phyloP scores from a whole-genome alignment of 2,113 vertebrate species.

The Haplochromis vanheusdeni region DNA sequence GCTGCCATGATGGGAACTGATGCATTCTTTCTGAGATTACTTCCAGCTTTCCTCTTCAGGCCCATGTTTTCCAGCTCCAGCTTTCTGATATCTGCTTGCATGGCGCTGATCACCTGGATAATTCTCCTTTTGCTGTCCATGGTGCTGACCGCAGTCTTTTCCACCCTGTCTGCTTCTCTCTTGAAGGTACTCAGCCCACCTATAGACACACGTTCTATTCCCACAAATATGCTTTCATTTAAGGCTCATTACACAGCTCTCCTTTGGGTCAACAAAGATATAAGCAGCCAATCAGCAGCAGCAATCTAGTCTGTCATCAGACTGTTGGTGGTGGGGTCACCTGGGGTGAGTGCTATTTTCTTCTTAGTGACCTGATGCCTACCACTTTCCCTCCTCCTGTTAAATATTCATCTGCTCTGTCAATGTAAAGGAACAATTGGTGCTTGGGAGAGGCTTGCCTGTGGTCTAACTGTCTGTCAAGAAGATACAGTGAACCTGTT shows the following conservation, averaged over 20 bases:
- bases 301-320: not conserved
- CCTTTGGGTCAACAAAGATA: not conserved
- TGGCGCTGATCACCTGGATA: constrained; percentile 66
- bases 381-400: constrained; percentile 43
- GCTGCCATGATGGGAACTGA: constrained; percentile 14
- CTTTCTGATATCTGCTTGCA: constrained; percentile 72
- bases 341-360: constrained; percentile 16
- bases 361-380: constrained; percentile 34
- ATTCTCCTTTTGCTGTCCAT: constrained; percentile 70
- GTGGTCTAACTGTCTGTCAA: not conserved
- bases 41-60: constrained; percentile 59
- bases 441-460: not conserved
- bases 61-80: constrained; percentile 77
- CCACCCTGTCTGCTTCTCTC: not conserved
- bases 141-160: not conserved
- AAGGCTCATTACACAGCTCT: not conserved
- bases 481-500: not conserved
- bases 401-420: constrained; percentile 58
- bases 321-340: constrained; percentile 16
- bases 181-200: not conserved
- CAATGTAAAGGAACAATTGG: constrained; percentile 45
- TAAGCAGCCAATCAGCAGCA: not conserved
- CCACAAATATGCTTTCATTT: not conserved
- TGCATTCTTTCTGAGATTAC: constrained; percentile 8
- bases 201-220: not conserved